phyloP scores from a whole-genome alignment of 1,140 invertebrate species.

The Uloborus diversus region DNA sequence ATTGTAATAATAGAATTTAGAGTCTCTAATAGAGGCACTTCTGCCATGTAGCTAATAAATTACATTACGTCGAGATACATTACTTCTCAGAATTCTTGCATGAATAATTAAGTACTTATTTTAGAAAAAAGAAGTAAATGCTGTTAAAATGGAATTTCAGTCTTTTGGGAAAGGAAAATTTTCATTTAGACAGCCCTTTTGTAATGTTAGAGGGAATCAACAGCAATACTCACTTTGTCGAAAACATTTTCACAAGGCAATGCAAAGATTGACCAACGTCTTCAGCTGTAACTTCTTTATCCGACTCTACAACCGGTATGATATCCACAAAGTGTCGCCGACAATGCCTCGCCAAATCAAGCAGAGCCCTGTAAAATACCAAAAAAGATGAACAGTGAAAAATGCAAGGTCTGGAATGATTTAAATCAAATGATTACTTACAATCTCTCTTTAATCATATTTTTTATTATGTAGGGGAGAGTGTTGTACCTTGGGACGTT shows the following conservation, averaged over 20 bases:
- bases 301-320: slow-evolving; percentile 73
- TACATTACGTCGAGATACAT: too few species aligned
- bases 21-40: too few species aligned
- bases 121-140: background rate
- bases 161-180: too few species aligned
- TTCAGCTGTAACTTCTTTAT: slow-evolving; percentile 69
- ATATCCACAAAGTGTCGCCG: slow-evolving; percentile 68
- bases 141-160: background rate
- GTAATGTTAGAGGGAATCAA: background rate
- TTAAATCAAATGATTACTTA: slow-evolving; percentile 11
- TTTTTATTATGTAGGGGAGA: too few species aligned
- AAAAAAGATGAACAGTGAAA: slow-evolving; percentile 36
- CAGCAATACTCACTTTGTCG: slow-evolving; percentile 34
- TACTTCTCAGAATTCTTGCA: background rate
- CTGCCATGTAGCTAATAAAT: too few species aligned
- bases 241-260: too few species aligned
- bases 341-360: slow-evolving; percentile 74
- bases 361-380: slow-evolving; percentile 69
- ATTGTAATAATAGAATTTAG: too few species aligned
- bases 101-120: background rate
- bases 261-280: slow-evolving; percentile 55
- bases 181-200: background rate
- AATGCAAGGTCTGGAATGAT: too few species aligned
- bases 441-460: slow-evolving; percentile 1
- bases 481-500: too few species aligned